phyloP scores from a whole-genome alignment of 2,113 vertebrate genomes.

The Polypterus bichir region DNA sequence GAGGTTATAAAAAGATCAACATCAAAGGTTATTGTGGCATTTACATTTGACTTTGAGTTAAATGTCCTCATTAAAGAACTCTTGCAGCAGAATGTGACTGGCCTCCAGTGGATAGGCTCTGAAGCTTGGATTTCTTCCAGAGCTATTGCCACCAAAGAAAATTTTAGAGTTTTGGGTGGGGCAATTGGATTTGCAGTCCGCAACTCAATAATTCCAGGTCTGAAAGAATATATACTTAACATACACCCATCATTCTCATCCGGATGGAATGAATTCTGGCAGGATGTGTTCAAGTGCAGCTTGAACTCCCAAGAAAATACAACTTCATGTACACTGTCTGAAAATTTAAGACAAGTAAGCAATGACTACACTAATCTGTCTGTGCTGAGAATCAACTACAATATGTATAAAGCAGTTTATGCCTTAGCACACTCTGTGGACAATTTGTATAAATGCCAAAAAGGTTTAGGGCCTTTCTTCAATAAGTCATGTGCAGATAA shows the following conservation, averaged over 20 bases:
- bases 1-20: conserved; percentile 14
- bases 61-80: background rate
- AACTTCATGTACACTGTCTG: background rate
- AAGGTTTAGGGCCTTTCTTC: conserved; percentile 13
- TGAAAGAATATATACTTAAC: background rate
- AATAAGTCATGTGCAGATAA: conserved; percentile 16
- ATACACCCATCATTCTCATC: background rate
- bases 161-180: background rate
- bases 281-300: background rate
- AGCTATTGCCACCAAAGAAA: background rate
- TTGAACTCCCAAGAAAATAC: background rate
- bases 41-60: background rate
- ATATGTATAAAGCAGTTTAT: conserved; percentile 3
- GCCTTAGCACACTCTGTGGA: conserved; percentile 10
- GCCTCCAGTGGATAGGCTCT: conserved; percentile 1
- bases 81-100: background rate
- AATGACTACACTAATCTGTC: background rate
- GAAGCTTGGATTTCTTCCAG: background rate
- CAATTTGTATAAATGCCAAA: conserved; percentile 14
- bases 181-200: conserved; percentile 4
- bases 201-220: background rate
- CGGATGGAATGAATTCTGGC: conserved; percentile 3
- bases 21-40: background rate
- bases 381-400: background rate
- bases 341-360: background rate